A percentile compares a stretch with the other conserved stretches of the same genome.
phyloP scores from a whole-genome alignment of 2,888 invertebrate genomes.

The Cynaeus angustus region DNA sequence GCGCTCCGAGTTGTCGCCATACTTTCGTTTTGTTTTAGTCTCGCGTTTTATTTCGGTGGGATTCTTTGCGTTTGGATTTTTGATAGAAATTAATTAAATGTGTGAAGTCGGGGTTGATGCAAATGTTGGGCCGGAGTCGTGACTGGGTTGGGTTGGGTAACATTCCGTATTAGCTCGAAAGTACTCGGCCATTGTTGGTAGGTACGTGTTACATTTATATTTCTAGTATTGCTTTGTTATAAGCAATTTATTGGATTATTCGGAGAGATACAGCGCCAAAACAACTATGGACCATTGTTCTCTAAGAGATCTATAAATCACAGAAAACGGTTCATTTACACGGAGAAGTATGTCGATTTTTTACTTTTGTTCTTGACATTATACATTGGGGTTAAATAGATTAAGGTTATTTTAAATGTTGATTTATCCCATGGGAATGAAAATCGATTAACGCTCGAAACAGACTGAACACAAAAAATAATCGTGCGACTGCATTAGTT shows the following conservation, averaged over 20 bases:
- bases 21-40: conserved; percentile 64
- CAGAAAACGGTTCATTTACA: conserved; percentile 14
- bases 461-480: too few species aligned
- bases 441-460: background rate
- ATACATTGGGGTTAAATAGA: background rate
- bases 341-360: conserved; percentile 17
- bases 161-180: conserved; percentile 60
- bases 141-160: conserved; percentile 38
- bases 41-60: conserved; percentile 59
- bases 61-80: conserved; percentile 26
- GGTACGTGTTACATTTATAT: conserved; percentile 68
- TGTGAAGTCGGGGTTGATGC: conserved; percentile 29
- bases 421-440: background rate
- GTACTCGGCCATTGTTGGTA: conserved; percentile 64
- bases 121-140: conserved; percentile 32
- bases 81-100: conserved; percentile 38
- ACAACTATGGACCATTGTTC: conserved; percentile 41
- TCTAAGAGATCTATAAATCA: conserved; percentile 27
- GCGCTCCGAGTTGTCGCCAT: conserved; percentile 60
- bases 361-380: conserved; percentile 16
- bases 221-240: conserved; percentile 70
- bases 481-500: too few species aligned
- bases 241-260: conserved; percentile 70
- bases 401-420: background rate
- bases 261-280: conserved; percentile 48